A percentile compares a stretch with the other conserved stretches of the same genome.
Conservation (phyloP, 1,140 invertebrate species). For the Lordiphosa clarofinis region DNA sequence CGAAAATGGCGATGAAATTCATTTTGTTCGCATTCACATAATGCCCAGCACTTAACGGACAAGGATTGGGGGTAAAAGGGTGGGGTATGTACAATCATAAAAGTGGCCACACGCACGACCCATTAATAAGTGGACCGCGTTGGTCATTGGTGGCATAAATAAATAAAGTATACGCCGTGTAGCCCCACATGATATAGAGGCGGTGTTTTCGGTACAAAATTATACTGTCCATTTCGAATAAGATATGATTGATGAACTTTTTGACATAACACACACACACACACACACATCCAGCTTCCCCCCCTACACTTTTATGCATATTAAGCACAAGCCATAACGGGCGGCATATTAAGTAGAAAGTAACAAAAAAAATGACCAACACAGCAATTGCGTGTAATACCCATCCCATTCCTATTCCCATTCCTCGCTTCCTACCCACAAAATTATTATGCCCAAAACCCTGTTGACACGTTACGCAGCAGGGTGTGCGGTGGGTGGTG, state of each 20-base stretch:
- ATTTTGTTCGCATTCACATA: neutral
- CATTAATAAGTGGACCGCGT: slow-evolving; percentile 11
- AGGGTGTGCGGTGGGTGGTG: neutral
- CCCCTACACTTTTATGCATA: slow-evolving; percentile 42
- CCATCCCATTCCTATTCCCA: neutral
- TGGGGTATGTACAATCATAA: neutral
- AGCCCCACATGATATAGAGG: neutral
- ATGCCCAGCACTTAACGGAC: too few species aligned
- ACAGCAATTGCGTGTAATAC: too few species aligned
- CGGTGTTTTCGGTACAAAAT: slow-evolving; percentile 22
- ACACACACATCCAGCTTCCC: neutral
- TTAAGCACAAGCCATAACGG: slow-evolving; percentile 44
- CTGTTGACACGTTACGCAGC: neutral
- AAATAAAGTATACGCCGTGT: slow-evolving; percentile 5
- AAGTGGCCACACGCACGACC: slow-evolving; percentile 9
- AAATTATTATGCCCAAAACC: neutral
- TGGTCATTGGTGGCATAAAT: slow-evolving; percentile 9
- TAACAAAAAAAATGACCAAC: slow-evolving; percentile 5
- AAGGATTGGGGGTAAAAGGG: neutral
- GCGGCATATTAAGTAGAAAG: slow-evolving; percentile 13
- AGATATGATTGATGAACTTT: slow-evolving; percentile 57
- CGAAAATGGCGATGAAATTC: slow-evolving; percentile 14
- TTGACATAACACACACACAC: slow-evolving; percentile 4
- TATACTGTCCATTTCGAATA: slow-evolving; percentile 49
- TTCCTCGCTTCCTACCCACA: too few species aligned